Evolutionary conservation across 2,113 vertebrate species (phyloP).

Genomic region (Etheostoma spectabile): DNA sequence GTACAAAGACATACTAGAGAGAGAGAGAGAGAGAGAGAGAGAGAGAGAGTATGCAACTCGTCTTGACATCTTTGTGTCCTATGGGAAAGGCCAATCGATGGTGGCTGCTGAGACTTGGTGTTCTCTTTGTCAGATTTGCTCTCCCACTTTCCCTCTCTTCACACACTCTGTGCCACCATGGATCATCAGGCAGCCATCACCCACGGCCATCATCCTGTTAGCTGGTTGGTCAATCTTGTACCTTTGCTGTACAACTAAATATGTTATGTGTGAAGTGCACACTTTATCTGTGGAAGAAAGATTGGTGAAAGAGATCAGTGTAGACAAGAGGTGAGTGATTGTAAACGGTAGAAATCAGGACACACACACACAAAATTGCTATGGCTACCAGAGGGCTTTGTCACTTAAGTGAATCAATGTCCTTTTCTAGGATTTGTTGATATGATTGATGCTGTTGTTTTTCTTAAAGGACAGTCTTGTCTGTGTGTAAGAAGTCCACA

Average conservation of each 20-base stretch:
- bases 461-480: not conserved
- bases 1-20: not conserved
- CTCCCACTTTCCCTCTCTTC: not conserved
- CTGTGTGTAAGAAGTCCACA: not conserved
- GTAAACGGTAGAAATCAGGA: not conserved
- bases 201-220: constrained; percentile 21
- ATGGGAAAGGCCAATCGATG: constrained; percentile 20
- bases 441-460: not conserved
- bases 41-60: not conserved
- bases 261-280: constrained; percentile 5
- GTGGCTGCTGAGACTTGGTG: not conserved
- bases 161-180: constrained; percentile 5
- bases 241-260: constrained; percentile 25
- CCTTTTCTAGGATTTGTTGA: not conserved
- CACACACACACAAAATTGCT: not conserved
- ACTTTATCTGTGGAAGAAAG: not conserved
- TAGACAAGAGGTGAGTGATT: not conserved
- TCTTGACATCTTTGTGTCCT: constrained; percentile 25
- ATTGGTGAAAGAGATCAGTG: not conserved
- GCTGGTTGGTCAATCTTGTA: constrained; percentile 20
- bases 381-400: not conserved
- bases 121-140: not conserved
- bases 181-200: constrained; percentile 35
- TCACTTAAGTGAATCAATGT: not conserved
- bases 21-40: not conserved